These are phyloP conservation scores for Caenorhabditis virilis DNA, from an alignment of 2,888 invertebrate species.

Conservation along the genomic window DNA sequence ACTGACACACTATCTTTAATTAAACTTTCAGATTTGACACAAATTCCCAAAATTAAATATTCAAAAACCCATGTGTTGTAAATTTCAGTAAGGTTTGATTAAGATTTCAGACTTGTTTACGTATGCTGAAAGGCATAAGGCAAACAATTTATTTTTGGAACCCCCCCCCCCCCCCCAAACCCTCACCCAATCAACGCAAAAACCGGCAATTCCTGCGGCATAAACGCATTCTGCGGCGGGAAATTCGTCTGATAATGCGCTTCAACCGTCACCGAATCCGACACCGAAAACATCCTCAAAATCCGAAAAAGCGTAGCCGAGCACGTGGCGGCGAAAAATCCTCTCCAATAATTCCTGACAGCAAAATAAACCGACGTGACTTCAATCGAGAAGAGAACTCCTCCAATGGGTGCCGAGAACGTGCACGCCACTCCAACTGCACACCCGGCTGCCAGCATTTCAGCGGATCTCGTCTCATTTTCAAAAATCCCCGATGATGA, in stretches of 20 bases:
- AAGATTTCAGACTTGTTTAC: too few species aligned
- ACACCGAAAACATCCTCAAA: slow-evolving; percentile 26
- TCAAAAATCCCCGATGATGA: slow-evolving; percentile 51
- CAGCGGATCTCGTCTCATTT: slow-evolving; percentile 75
- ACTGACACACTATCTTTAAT: too few species aligned
- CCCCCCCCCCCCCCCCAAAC: too few species aligned
- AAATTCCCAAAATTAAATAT: too few species aligned
- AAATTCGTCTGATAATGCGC: slow-evolving; percentile 82
- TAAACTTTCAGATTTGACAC: too few species aligned
- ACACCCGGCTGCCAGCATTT: slow-evolving; percentile 97
- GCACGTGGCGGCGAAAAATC: slow-evolving; percentile 95
- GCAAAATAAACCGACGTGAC: slow-evolving; percentile 98
- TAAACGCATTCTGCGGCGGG: slow-evolving; percentile 84
- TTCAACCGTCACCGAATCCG: slow-evolving; percentile 80
- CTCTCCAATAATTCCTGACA: slow-evolving; percentile 96
- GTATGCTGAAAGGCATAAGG: too few species aligned
- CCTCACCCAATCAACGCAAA: slow-evolving; percentile 86
- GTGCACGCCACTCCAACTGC: slow-evolving; percentile 93
- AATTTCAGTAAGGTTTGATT: too few species aligned
- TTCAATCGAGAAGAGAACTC: slow-evolving; percentile 96
- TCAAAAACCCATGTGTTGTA: too few species aligned
- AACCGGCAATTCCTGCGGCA: slow-evolving; percentile 91
- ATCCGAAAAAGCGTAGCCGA: slow-evolving; percentile 92
- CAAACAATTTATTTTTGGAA: too few species aligned
- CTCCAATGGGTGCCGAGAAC: slow-evolving; percentile 95